Base-by-base conservation (phyloP, 2,888 invertebrate genomes). In the Eupithecia inturbata region DNA sequence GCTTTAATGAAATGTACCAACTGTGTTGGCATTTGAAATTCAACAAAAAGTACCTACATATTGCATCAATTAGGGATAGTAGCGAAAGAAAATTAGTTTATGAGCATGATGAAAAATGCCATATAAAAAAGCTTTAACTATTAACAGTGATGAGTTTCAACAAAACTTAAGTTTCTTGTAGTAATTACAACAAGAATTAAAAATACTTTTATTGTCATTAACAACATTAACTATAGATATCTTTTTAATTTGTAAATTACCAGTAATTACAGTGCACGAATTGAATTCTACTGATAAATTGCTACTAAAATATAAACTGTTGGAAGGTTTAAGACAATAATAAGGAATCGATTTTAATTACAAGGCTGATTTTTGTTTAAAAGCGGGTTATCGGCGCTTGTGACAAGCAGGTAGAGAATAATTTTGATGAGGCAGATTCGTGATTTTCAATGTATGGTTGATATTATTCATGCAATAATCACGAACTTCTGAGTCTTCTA, bases 211-310 rank as follows among this genome's bases (percentile, higher is more conserved):
- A 12, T 45, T 45, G 33, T 36, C 36, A 72, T 72, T 63, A 73
- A 71, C n/a, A 72, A 41, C 70, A 68, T 73, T 72, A 72, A 70
- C 68, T 72, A 74, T 67, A 72, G 26, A n/a, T 60, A 62, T 62
- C 6, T 62, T 68, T 73, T 26, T 69, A 73, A 76, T 76, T 73
- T 70, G 74, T 71, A 75, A 73, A 79, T 74, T 73, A 76, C 73
- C 45, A 49, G 33, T 63, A 31, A 62, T 63, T 33, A 64, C 7
- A 5, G 33, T 64, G 22, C 64, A 36, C 19, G 68, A 73, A 67
- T 72, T 62, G 60, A 74, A 45, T 78, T 75, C 68, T 64, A 70
- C 68, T 72, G 71, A 75, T 72, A 74, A 73, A 69, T 14, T 71
- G 71, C 70, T 70, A 77, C 73, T 73, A 76, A 76, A 75, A 28